A percentile compares a stretch with the other conserved stretches of the same genome.
These are phyloP conservation scores for Apotomis capreana DNA, from an alignment of 2,888 invertebrate species.

Conservation along the genomic window DNA sequence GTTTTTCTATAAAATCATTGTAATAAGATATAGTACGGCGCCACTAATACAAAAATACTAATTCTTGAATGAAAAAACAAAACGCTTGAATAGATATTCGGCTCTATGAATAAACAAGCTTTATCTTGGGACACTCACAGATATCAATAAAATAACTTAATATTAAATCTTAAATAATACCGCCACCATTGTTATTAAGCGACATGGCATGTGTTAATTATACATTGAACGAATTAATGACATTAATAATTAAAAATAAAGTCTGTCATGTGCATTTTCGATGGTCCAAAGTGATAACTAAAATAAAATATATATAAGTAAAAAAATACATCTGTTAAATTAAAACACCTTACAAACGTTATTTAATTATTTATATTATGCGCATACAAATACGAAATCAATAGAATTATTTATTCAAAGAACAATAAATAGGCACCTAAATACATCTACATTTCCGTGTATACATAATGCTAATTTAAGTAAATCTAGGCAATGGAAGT, in stretches of 20 bases:
- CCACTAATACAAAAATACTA: constrained; percentile 34
- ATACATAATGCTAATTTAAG: constrained; percentile 8
- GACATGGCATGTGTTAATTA: constrained; percentile 36
- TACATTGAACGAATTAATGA: constrained; percentile 29
- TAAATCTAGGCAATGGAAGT: constrained; percentile 9
- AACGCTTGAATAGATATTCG: constrained; percentile 35
- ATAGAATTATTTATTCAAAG: constrained; percentile 30
- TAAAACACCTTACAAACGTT: constrained; percentile 10
- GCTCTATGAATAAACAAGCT: constrained; percentile 42
- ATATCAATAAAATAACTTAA: constrained; percentile 42
- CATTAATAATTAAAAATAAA: constrained; percentile 22
- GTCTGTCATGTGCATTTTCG: constrained; percentile 78
- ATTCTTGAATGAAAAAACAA: constrained; percentile 27
- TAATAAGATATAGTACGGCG: constrained; percentile 45
- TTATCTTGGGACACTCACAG: constrained; percentile 38
- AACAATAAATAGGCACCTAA: constrained; percentile 19
- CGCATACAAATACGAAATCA: constrained; percentile 26
- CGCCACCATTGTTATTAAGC: constrained; percentile 70
- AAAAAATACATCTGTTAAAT: constrained; percentile 9
- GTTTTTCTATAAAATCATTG: constrained; percentile 2
- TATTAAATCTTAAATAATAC: constrained; percentile 50
- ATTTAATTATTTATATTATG: constrained; percentile 7
- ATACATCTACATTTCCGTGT: constrained; percentile 13
- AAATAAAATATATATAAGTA: constrained; percentile 33
- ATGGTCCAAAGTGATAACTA: constrained; percentile 63